Percentiles rank a stretch among this genome's conserved stretches.
Conservation (phyloP, 2,797 vertebrate genomes). For the Megaceryle alcyon region DNA sequence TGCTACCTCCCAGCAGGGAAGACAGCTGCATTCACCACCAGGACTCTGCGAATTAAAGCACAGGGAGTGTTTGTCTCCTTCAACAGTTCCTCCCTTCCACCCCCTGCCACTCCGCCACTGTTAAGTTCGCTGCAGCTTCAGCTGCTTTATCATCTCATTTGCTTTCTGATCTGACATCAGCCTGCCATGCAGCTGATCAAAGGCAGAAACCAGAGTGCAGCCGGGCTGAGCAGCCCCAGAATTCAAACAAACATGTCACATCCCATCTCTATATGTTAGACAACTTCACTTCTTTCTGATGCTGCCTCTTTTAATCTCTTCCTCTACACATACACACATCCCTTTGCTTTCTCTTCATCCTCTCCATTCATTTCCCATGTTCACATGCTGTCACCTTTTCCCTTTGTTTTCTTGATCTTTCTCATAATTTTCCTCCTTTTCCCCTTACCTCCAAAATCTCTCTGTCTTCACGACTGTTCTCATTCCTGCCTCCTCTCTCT, state of each 20-base stretch:
- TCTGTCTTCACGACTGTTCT: neutral
- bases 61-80: neutral
- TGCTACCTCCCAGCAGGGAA: neutral
- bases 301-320: conserved; percentile 19
- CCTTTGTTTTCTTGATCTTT: neutral
- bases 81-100: neutral
- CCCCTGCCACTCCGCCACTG: neutral
- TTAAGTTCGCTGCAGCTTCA: conserved; percentile 41
- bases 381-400: neutral
- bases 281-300: conserved; percentile 33
- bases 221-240: conserved; percentile 22
- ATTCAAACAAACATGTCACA: conserved; percentile 68
- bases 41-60: neutral
- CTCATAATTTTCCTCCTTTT: neutral
- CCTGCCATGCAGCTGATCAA: conserved; percentile 76
- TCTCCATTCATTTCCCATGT: neutral
- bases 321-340: neutral
- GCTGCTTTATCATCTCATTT: conserved; percentile 75
- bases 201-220: conserved; percentile 65
- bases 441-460: neutral
- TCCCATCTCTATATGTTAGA: conserved; percentile 43
- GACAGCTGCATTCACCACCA: neutral
- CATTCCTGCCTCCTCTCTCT: neutral
- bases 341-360: conserved; percentile 6
- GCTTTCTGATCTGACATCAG: conserved; percentile 74